phyloP scores from a whole-genome alignment of 2,797 vertebrate genomes.

The Stomatorhinus walkeri region DNA sequence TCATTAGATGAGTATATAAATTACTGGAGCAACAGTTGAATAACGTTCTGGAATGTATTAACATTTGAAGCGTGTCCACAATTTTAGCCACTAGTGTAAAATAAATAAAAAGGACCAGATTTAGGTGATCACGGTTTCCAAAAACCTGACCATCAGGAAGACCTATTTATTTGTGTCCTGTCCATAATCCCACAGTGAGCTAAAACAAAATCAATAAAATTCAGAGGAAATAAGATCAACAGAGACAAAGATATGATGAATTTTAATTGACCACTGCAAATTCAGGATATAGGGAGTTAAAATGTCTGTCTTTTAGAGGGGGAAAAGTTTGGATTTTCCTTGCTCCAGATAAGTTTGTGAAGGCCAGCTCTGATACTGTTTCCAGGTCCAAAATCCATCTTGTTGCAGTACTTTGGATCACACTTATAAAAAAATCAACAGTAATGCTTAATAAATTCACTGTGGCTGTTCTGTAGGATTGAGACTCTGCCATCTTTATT shows the following conservation, averaged over 20 bases:
- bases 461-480: neutral
- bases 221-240: neutral
- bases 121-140: neutral
- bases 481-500: neutral
- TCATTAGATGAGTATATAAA: neutral
- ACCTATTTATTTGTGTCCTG: neutral
- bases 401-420: neutral
- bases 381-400: conserved; percentile 3
- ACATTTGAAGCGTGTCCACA: neutral
- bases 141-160: neutral
- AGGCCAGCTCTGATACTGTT: neutral
- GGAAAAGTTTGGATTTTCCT: neutral
- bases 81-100: neutral
- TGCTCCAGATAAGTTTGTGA: neutral
- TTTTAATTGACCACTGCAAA: neutral
- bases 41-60: neutral
- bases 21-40: neutral
- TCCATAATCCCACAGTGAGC: neutral
- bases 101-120: neutral
- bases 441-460: conserved; percentile 12
- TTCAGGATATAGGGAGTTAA: neutral
- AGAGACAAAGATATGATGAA: neutral
- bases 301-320: neutral
- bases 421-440: neutral
- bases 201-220: neutral